Base-by-base conservation (phyloP, 1,140 invertebrate genomes). In the Condylostylus longicornis region DNA sequence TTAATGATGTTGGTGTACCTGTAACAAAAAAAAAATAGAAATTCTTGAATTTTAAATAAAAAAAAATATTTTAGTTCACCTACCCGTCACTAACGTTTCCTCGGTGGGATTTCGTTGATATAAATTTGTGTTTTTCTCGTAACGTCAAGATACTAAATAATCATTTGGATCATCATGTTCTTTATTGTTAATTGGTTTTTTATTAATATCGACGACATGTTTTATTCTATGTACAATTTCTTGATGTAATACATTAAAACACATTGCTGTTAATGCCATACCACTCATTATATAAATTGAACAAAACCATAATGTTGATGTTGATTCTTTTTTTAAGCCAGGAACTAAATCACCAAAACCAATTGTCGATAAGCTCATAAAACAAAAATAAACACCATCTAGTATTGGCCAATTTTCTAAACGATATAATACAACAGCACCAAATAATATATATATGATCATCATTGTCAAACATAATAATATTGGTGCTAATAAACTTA, bases 181-280 rank as follows among this genome's bases (percentile, higher is more conserved):
- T 45, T 58, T 62, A 25, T 62, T 65, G 5, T 61, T 41, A 38
- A 68, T 66, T 15, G 54, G 48, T 1, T 44, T 60, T 57, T 48
- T 55, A 35, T 60, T 60, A 25, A 54, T 54, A 43, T 70, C 66
- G 19, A 59, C 56, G 18, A 70, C 67, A 46, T 81, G 77, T 45
- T 72, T 72, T n/a, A 82, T 62, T 38, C 78, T 71, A 61, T 83
- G 79, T 10, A 83, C 75, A 33, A 84, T 80, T 58, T 95, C 88
- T 54, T 95, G 89, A 62, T 98, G 90, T 36, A 97, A 79, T 21
- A 98, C 79, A 58, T 94, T 94, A 65, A 95, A 96, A 48, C 89
- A 95, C 88, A 96, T 96, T 19, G 90, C 88, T n/a, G 93, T 89
- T 22, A 98, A 63, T 1, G 91, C 87, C 70, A 98, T 80, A 2